A percentile compares a stretch with the other conserved stretches of the same genome.
phyloP scores from a whole-genome alignment of 1,140 invertebrate species.

The Drosophila murphyi region DNA sequence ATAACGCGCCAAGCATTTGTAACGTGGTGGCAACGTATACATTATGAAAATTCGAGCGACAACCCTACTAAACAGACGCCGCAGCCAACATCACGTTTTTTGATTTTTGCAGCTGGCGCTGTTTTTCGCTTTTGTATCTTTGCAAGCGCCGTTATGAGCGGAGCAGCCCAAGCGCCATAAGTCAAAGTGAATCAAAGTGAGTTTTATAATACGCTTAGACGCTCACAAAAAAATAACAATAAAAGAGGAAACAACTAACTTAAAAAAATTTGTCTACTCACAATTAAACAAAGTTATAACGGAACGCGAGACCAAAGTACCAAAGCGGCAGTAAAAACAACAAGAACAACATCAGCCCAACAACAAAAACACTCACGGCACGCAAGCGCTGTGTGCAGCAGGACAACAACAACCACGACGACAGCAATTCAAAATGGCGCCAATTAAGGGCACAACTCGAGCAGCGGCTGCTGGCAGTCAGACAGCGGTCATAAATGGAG shows the following conservation, averaged over 20 bases:
- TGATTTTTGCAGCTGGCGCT: slow-evolving; percentile 53
- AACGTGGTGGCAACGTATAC: slow-evolving; percentile 23
- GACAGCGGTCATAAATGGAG: slow-evolving; percentile 43
- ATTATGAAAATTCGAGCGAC: slow-evolving; percentile 1
- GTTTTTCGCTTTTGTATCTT: slow-evolving; percentile 64
- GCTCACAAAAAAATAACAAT: slow-evolving; percentile 13
- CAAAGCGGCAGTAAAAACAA: slow-evolving; percentile 28
- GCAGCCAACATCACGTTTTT: slow-evolving; percentile 44
- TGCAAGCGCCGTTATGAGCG: slow-evolving; percentile 62
- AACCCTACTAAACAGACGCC: slow-evolving; percentile 49
- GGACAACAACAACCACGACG: slow-evolving; percentile 43
- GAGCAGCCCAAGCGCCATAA: slow-evolving; percentile 59
- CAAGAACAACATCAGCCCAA: slow-evolving; percentile 12
- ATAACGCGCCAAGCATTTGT: neutral
- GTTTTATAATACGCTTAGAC: slow-evolving; percentile 33
- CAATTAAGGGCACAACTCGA: slow-evolving; percentile 71
- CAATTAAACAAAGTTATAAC: slow-evolving; percentile 19
- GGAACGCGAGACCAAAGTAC: slow-evolving; percentile 38
- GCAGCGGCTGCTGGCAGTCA: slow-evolving; percentile 50
- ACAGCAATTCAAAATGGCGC: slow-evolving; percentile 79
- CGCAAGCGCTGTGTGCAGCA: slow-evolving; percentile 42
- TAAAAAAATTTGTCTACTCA: slow-evolving; percentile 6
- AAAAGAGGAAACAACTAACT: slow-evolving; percentile 22
- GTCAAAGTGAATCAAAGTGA: slow-evolving; percentile 49
- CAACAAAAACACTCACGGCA: slow-evolving; percentile 18